phyloP scores from a whole-genome alignment of 2,113 vertebrate species.

The Piprites chloris region DNA sequence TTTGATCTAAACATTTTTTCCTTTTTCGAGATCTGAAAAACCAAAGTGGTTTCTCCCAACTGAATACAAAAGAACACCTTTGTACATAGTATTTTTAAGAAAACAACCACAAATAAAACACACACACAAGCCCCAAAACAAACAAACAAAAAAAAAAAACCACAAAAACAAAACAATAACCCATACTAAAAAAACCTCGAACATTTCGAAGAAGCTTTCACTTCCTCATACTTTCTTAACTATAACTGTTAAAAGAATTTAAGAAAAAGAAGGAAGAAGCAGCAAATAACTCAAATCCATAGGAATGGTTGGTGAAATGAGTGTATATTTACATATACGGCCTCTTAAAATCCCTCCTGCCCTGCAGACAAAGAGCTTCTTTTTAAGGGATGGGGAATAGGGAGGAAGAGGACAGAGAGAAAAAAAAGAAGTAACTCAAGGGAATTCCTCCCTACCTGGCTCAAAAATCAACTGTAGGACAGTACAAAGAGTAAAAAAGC shows the following conservation, averaged over 20 bases:
- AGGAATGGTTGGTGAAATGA: background rate
- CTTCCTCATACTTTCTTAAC: background rate
- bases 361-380: background rate
- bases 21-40: background rate
- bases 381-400: background rate
- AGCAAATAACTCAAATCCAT: background rate
- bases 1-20: background rate
- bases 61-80: background rate
- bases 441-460: background rate
- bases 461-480: background rate
- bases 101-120: background rate
- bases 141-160: rapidly evolving
- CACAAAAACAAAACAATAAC: background rate
- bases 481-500: background rate
- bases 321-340: background rate
- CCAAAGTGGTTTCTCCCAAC: background rate
- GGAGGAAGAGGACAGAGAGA: no score
- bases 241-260: background rate
- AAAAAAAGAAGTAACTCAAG: background rate
- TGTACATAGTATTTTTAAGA: background rate
- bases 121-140: background rate
- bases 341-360: background rate
- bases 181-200: background rate
- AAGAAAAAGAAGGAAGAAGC: background rate
- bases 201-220: background rate